Evolutionary conservation across 2,113 vertebrate species (phyloP).

Genomic region (Tragelaphus scriptus): DNA sequence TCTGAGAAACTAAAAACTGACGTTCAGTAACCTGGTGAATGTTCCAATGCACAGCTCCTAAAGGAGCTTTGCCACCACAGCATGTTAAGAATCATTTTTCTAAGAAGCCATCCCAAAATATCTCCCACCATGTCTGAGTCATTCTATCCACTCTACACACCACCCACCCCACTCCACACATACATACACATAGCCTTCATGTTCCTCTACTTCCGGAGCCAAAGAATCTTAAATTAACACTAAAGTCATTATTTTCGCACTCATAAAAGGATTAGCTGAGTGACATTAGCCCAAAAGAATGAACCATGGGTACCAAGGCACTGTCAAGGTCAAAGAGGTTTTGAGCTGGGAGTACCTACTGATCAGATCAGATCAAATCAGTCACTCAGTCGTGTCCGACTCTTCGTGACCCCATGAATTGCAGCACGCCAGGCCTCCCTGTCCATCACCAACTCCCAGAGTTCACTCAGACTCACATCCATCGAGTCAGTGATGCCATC

Average conservation of each 20-base stretch:
- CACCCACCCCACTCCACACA: background rate
- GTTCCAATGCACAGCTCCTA: conserved; percentile 53
- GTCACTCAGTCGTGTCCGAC: too few relatives aligned
- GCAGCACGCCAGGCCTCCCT: too few relatives aligned
- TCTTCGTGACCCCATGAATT: too few relatives aligned
- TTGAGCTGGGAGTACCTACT: background rate
- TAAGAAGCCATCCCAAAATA: conserved; percentile 60
- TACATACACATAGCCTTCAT: background rate
- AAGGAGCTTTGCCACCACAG: conserved; percentile 30
- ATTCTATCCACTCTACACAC: conserved; percentile 53
- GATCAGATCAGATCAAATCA: background rate
- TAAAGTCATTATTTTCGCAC: conserved; percentile 18
- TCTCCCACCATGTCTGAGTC: conserved; percentile 40
- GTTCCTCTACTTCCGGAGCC: conserved; percentile 24
- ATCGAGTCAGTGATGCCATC: too few relatives aligned
- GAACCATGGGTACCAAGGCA: background rate
- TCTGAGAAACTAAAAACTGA: conserved; percentile 61
- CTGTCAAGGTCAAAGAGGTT: background rate
- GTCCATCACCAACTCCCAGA: too few relatives aligned
- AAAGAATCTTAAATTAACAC: conserved; percentile 59
- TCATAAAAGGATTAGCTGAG: conserved; percentile 3
- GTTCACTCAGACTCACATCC: too few relatives aligned
- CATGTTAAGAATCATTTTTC: conserved; percentile 11
- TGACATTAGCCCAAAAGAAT: conserved; percentile 1
- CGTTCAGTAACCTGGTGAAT: conserved; percentile 55